These are phyloP conservation scores for Dendrocincla tyrannina DNA, from an alignment of 2,797 vertebrate species.

Conservation along the genomic window DNA sequence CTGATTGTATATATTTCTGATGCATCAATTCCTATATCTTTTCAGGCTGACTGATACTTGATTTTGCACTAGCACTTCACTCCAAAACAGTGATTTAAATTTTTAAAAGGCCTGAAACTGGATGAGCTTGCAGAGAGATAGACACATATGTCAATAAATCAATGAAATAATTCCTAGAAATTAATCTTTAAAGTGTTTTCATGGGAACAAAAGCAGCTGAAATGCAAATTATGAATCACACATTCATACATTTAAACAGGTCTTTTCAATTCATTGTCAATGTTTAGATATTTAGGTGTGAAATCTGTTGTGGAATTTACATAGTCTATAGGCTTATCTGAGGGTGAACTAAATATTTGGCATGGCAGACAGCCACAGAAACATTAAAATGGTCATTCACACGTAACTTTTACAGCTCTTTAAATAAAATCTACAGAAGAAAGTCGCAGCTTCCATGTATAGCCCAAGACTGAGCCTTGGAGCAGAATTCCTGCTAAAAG, in stretches of 20 bases:
- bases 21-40: background rate
- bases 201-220: background rate
- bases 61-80: background rate
- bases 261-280: background rate
- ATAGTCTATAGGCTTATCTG: background rate
- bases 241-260: background rate
- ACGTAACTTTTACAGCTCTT: constrained; percentile 16
- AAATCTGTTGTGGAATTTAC: background rate
- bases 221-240: background rate
- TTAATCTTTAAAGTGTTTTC: background rate
- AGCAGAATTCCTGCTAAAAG: constrained; percentile 42
- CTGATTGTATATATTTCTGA: background rate
- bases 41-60: background rate
- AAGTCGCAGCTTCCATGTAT: constrained; percentile 19
- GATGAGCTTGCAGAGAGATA: background rate
- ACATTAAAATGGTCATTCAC: background rate
- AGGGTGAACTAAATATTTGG: background rate
- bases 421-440: constrained; percentile 27
- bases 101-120: background rate
- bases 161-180: background rate
- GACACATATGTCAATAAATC: background rate
- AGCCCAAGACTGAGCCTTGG: background rate
- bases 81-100: background rate
- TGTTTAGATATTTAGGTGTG: background rate
- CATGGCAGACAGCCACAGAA: background rate